phyloP scores from a whole-genome alignment of 2,888 invertebrate species.

The Biston betularia region DNA sequence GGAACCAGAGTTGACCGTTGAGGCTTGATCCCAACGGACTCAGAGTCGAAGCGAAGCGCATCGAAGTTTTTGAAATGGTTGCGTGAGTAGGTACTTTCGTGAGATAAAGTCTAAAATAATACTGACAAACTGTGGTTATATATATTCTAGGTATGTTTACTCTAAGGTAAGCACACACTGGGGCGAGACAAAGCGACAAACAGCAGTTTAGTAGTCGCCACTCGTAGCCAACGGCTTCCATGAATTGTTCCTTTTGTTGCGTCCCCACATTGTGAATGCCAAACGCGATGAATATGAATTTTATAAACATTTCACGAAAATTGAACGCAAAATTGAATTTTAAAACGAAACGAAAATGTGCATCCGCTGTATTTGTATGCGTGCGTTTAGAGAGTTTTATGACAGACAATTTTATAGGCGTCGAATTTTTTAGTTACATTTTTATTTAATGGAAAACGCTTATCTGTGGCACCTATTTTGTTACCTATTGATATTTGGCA shows the following conservation, averaged over 20 bases:
- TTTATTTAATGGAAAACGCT: background rate
- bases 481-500: no score
- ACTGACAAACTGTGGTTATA: no score
- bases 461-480: background rate
- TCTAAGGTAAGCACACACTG: constrained; percentile 6
- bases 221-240: constrained; percentile 33
- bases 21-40: no score
- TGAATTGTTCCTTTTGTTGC: constrained; percentile 43
- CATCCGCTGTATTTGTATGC: constrained; percentile 12
- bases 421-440: background rate
- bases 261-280: constrained; percentile 35
- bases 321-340: constrained; percentile 36
- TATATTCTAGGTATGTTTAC: background rate
- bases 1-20: no score
- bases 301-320: constrained; percentile 39
- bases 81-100: no score
- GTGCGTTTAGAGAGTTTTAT: constrained; percentile 20
- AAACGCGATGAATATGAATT: constrained; percentile 40
- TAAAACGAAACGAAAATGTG: constrained; percentile 25
- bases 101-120: no score
- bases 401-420: constrained; percentile 1
- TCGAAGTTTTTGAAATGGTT: no score
- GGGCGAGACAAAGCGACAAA: constrained; percentile 19
- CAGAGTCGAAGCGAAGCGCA: no score
- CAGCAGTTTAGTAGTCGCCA: constrained; percentile 24